phyloP scores from a whole-genome alignment of 1,140 invertebrate species.

The Rhagoletis pomonella region DNA sequence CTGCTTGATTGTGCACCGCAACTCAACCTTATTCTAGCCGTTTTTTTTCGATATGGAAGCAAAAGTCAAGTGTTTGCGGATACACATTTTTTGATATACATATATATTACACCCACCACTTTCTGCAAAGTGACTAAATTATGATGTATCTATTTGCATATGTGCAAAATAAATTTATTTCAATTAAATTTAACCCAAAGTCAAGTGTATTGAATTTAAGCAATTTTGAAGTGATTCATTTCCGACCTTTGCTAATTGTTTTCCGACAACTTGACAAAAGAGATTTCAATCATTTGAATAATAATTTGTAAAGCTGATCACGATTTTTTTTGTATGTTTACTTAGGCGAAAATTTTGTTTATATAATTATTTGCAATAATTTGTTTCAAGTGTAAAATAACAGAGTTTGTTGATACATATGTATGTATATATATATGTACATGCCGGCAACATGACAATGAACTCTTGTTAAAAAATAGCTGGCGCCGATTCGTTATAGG shows the following conservation, averaged over 20 bases:
- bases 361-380: not conserved
- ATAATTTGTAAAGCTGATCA: not conserved
- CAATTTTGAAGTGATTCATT: not conserved
- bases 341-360: not conserved
- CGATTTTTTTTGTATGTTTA: not conserved
- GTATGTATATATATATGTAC: too few species aligned
- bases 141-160: not conserved
- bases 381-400: not conserved
- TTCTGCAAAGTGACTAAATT: too few species aligned
- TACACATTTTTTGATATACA: too few species aligned
- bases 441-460: conserved; percentile 6
- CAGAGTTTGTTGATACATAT: not conserved
- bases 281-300: not conserved
- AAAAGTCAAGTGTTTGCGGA: too few species aligned
- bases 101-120: too few species aligned
- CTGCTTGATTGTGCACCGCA: too few species aligned
- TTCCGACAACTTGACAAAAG: not conserved
- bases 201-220: not conserved
- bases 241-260: conserved; percentile 31
- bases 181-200: not conserved
- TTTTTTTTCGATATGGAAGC: too few species aligned
- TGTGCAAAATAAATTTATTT: not conserved
- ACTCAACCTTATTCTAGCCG: too few species aligned
- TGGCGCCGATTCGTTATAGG: not conserved
- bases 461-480: not conserved